Evolutionary conservation across 2,797 vertebrate species (phyloP).

Genomic region (Gambelia wislizenii): DNA sequence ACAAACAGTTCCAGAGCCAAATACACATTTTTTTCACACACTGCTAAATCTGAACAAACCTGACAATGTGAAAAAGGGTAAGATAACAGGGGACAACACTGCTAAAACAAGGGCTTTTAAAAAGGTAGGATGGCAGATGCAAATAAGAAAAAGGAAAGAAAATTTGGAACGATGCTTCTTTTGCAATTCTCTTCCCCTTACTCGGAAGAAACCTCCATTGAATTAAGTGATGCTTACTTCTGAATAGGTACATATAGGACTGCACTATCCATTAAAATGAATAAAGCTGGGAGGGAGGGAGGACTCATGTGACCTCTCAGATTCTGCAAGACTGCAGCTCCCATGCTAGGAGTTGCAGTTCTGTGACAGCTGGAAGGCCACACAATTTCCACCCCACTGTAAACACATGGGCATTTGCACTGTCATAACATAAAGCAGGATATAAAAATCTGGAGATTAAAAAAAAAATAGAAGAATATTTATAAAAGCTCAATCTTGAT

Average conservation of each 20-base stretch:
- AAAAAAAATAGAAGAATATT: background rate
- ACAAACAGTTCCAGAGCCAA: background rate
- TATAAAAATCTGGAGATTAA: background rate
- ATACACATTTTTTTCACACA: background rate
- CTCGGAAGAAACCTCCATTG: background rate
- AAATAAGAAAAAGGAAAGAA: background rate
- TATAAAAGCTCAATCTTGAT: background rate
- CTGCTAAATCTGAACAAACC: background rate
- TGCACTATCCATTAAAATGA: background rate
- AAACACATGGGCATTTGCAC: background rate
- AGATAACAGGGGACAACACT: background rate
- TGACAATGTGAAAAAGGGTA: background rate
- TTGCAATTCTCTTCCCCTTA: background rate
- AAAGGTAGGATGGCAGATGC: background rate
- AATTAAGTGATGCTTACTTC: background rate
- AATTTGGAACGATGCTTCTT: background rate
- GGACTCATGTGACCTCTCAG: too few species aligned
- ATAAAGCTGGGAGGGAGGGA: background rate
- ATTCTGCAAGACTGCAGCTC: too few species aligned
- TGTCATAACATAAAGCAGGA: background rate
- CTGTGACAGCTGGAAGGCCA: too few species aligned
- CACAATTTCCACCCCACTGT: too few species aligned
- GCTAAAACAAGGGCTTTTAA: background rate
- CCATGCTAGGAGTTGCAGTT: too few species aligned
- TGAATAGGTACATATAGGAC: background rate